phyloP scores from a whole-genome alignment of 2,113 vertebrate species.

The Aythya baeri region DNA sequence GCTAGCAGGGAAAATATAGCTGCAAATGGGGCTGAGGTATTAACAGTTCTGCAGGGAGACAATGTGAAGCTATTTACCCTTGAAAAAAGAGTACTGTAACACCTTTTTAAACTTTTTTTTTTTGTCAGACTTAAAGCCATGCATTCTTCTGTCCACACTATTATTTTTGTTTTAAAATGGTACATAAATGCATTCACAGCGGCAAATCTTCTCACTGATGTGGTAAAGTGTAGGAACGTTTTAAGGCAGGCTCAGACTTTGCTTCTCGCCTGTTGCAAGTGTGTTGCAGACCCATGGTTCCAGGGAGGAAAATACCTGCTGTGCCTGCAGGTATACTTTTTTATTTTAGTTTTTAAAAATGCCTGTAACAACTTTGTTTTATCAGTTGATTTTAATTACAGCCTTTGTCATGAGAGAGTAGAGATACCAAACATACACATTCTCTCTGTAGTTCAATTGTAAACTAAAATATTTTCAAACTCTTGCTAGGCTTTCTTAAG shows the following conservation, averaged over 20 bases:
- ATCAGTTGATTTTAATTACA: neutral
- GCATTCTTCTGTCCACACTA: neutral
- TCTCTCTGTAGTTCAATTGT: neutral
- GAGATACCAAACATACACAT: neutral
- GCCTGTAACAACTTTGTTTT: neutral
- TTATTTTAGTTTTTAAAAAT: neutral
- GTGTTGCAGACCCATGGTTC: neutral
- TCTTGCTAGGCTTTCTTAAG: neutral
- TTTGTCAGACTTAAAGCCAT: neutral
- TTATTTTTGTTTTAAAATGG: neutral
- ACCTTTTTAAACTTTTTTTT: neutral
- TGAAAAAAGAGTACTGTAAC: neutral
- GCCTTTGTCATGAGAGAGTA: neutral
- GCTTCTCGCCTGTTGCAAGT: neutral
- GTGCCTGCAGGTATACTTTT: neutral
- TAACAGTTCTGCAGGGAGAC: neutral
- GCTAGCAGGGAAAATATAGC: neutral
- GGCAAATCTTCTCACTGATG: neutral
- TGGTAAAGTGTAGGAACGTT: neutral
- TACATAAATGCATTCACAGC: neutral
- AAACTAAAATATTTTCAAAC: neutral
- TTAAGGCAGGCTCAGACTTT: neutral
- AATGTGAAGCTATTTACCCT: neutral
- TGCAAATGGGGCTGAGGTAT: neutral
- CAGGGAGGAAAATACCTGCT: neutral